Conservation (phyloP, 2,113 vertebrate genomes). For the Zapus hudsonius region DNA sequence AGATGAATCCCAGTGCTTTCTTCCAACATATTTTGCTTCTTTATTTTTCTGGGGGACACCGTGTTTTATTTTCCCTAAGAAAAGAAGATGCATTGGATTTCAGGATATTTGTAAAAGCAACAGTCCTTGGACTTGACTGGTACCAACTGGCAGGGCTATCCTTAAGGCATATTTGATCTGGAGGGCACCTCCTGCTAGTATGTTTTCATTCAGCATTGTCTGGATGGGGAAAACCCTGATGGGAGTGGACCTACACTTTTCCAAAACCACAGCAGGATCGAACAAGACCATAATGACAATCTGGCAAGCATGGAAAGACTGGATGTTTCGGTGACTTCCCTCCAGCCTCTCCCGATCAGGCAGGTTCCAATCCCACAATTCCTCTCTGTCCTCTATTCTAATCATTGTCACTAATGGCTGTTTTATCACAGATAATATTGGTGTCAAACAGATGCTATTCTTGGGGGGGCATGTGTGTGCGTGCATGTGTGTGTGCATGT, state of each 20-base stretch:
- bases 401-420: not conserved
- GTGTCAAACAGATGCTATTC: not conserved
- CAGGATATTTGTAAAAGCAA: not conserved
- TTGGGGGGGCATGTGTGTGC: too few species aligned
- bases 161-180: not conserved
- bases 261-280: not conserved
- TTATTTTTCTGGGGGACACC: not conserved
- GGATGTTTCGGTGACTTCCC: not conserved
- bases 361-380: not conserved
- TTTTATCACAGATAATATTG: not conserved
- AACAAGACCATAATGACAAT: not conserved
- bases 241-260: not conserved
- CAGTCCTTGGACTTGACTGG: not conserved
- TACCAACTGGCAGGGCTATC: not conserved
- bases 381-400: not conserved
- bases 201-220: not conserved
- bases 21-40: not conserved
- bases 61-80: not conserved
- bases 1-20: not conserved
- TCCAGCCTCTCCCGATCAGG: not conserved
- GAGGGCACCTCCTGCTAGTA: not conserved
- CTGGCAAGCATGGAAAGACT: not conserved
- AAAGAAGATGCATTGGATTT: not conserved
- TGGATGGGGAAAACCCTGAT: not conserved
- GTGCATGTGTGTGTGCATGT: too few species aligned